phyloP scores from a whole-genome alignment of 2,888 invertebrate species.

The Mechanitis messenoides region DNA sequence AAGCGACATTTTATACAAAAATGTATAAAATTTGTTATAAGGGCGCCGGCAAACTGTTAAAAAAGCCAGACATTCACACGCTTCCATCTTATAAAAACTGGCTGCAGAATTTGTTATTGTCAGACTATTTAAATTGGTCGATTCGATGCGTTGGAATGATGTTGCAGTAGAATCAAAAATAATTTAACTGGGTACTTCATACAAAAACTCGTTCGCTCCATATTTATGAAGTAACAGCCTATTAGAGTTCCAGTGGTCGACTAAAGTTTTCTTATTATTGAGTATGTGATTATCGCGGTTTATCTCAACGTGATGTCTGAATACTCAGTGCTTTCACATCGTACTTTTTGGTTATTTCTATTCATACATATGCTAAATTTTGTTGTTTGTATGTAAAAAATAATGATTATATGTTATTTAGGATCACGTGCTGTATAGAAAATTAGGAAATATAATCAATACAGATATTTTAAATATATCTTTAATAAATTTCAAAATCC shows the following conservation, averaged over 20 bases:
- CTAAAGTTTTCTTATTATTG: conserved; percentile 10
- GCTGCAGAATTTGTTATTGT: conserved; percentile 17
- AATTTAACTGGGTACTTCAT: conserved; percentile 3
- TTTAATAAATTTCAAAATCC: conserved; percentile 11
- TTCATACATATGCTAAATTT: too few species aligned
- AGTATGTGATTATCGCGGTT: background rate
- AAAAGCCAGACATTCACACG: conserved; percentile 24
- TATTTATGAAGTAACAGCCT: conserved; percentile 14
- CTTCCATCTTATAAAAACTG: conserved; percentile 17
- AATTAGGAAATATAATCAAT: background rate
- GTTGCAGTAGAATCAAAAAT: conserved; percentile 6
- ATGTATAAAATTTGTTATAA: conserved; percentile 22
- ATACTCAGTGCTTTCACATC: too few species aligned
- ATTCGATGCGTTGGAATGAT: conserved; percentile 7
- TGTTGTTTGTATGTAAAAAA: too few species aligned
- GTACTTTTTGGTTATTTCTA: too few species aligned
- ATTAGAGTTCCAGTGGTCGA: conserved; percentile 9
- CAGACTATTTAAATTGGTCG: conserved; percentile 15
- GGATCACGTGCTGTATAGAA: background rate
- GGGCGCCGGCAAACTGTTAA: conserved; percentile 24
- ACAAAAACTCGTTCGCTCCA: conserved; percentile 13
- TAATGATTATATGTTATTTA: too few species aligned
- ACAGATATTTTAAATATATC: background rate
- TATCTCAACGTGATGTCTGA: background rate
- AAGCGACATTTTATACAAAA: conserved; percentile 14